A percentile compares a stretch with the other conserved stretches of the same genome.
Evolutionary conservation across 1,140 invertebrate species (phyloP).

Genomic region (Mylabris phalerata): DNA sequence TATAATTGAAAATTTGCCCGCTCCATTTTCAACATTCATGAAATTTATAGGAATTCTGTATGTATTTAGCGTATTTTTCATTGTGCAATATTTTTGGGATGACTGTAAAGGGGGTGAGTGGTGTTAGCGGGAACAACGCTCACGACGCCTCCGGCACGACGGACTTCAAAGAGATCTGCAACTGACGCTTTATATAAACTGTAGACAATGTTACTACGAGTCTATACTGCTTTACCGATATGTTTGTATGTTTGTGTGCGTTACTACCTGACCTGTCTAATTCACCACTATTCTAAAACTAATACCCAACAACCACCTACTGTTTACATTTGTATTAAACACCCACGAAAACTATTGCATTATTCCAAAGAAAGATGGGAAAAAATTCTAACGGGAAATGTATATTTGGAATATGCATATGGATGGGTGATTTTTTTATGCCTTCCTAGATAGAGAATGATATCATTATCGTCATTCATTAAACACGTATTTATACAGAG

Average conservation of each 20-base stretch:
- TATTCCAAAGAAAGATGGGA: not conserved
- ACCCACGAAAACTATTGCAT: not conserved
- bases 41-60: not conserved
- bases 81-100: slow-evolving; percentile 2
- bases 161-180: slow-evolving; percentile 33
- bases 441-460: slow-evolving; percentile 2
- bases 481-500: too few species aligned
- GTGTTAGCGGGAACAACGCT: slow-evolving; percentile 11
- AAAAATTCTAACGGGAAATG: not conserved
- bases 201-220: slow-evolving; percentile 17
- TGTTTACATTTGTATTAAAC: not conserved
- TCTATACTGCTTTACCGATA: not conserved
- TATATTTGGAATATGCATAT: too few species aligned
- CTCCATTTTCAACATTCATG: not conserved
- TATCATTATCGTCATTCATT: slow-evolving; percentile 3
- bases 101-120: slow-evolving; percentile 5
- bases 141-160: slow-evolving; percentile 20
- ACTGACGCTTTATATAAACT: slow-evolving; percentile 29
- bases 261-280: slow-evolving; percentile 22
- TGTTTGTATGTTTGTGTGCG: not conserved
- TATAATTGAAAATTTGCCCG: not conserved
- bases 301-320: not conserved
- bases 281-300: not conserved
- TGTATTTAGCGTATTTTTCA: slow-evolving; percentile 3
- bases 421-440: too few species aligned